These are phyloP conservation scores for Metaphire vulgaris DNA, from an alignment of 1,140 invertebrate genomes.

Conservation along the genomic window DNA sequence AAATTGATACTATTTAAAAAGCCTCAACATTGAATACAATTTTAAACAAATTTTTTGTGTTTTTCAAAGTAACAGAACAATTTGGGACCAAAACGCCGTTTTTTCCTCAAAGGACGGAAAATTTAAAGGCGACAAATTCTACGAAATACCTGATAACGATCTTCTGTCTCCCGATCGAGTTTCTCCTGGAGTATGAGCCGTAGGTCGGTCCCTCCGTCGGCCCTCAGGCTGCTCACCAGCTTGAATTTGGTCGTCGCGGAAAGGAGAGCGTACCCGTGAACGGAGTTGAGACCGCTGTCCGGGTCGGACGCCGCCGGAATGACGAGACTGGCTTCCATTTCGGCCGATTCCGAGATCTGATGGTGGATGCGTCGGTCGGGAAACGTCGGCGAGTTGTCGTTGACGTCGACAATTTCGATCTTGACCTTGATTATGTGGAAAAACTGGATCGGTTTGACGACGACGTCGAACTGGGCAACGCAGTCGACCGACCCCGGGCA, in stretches of 20 bases:
- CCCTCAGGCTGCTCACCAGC: not conserved
- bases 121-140: not conserved
- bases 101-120: no score
- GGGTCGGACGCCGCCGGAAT: conserved; percentile 18
- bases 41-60: no score
- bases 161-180: conserved; percentile 22
- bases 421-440: conserved; percentile 27
- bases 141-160: conserved; percentile 11
- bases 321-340: conserved; percentile 12
- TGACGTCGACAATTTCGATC: conserved; percentile 24
- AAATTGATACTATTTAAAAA: no score
- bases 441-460: conserved; percentile 22
- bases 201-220: conserved; percentile 20
- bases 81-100: no score
- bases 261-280: not conserved
- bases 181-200: conserved; percentile 10
- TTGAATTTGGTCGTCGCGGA: conserved; percentile 8
- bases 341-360: conserved; percentile 23
- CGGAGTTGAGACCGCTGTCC: conserved; percentile 4
- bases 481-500: conserved; percentile 24
- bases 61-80: no score
- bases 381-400: conserved; percentile 24
- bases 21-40: no score
- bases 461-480: conserved; percentile 18
- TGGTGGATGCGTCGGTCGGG: conserved; percentile 6